Evolutionary conservation across 37 sponge, comb jelly and placozoan species (phyloP), one percentile per base, ranked within the genome.

Genomic region (Eunapius fragilis): DNA sequence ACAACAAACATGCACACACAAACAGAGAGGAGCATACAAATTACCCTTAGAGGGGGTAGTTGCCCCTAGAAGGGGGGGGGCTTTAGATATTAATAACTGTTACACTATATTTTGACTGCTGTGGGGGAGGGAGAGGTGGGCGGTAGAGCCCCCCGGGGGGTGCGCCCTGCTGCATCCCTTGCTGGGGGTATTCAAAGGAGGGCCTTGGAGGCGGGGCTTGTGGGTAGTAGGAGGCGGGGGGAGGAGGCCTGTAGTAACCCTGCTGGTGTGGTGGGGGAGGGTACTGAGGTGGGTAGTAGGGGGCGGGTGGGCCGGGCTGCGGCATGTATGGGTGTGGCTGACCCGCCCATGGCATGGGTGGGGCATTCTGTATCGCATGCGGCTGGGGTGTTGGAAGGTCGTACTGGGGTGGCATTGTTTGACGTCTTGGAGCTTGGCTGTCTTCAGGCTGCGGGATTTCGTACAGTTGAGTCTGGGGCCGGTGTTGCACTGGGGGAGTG

Each of bases 91-190:
- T 83, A 22, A 84, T 41, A 76, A 84, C 70, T 28, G 69, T 67
- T 3, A 50, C 76, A 24, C 25, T 84, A 31, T 22, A 26, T 3
- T 4, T 25, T 19, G 47, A 22, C 47, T 84, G 77, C n/a, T 47
- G 76, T 2, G 72, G 79, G 34, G 27, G 84, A 41, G 41, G 41
- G 72, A 80, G 84, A 25, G 79, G 89, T 0, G 67, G 33, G 25
- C n/a, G 28, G 30, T 38, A 50, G 12, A 77, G 76, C 25, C 13
- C 37, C 9, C 76, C 47, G 25, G 75, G 86, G 30, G 41, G 6
- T 41, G 6, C 41, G 6, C 41, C 41, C 6, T 41, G 41, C 41
- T 41, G 41, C 6, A 6, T 3, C n/a, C n/a, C n/a, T 3, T 41
- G 6, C 41, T 41, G 41, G 6, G 41, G 41, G 3, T 35, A 72